A percentile compares a stretch with the other conserved stretches of the same genome.
phyloP scores from a whole-genome alignment of 2,888 invertebrate species.

The Caenorhabditis macrosperma region DNA sequence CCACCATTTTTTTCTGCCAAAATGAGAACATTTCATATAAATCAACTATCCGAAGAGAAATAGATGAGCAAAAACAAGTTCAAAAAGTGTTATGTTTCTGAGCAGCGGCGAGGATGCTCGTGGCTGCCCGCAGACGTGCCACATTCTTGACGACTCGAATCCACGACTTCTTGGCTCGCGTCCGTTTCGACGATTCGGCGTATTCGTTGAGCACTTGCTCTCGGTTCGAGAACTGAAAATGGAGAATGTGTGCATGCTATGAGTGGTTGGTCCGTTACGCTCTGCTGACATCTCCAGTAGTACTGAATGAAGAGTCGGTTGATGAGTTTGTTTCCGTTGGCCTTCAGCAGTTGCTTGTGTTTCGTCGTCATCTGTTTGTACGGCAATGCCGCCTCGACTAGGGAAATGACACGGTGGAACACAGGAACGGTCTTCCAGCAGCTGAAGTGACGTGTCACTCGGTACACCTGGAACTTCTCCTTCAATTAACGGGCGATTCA shows the following conservation, averaged over 20 bases:
- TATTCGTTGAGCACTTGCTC: constrained; percentile 52
- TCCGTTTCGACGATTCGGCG: constrained; percentile 40
- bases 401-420: constrained; percentile 76
- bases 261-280: constrained; percentile 8
- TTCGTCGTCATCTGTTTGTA: constrained; percentile 49
- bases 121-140: constrained; percentile 44
- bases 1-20: not conserved
- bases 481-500: too few species aligned
- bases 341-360: constrained; percentile 49
- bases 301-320: constrained; percentile 58
- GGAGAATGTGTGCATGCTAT: not conserved
- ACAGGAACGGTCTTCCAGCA: constrained; percentile 73
- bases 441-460: constrained; percentile 73
- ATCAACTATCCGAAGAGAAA: constrained; percentile 6
- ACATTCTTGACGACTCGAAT: constrained; percentile 57
- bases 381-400: constrained; percentile 64
- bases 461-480: constrained; percentile 62
- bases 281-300: constrained; percentile 56
- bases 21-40: not conserved
- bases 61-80: not conserved
- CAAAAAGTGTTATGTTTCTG: constrained; percentile 31
- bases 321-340: constrained; percentile 54
- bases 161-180: constrained; percentile 54
- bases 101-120: constrained; percentile 44
- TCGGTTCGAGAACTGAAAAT: constrained; percentile 39